phyloP scores from a whole-genome alignment of 2,113 vertebrate species.

The Mustela lutreola region DNA sequence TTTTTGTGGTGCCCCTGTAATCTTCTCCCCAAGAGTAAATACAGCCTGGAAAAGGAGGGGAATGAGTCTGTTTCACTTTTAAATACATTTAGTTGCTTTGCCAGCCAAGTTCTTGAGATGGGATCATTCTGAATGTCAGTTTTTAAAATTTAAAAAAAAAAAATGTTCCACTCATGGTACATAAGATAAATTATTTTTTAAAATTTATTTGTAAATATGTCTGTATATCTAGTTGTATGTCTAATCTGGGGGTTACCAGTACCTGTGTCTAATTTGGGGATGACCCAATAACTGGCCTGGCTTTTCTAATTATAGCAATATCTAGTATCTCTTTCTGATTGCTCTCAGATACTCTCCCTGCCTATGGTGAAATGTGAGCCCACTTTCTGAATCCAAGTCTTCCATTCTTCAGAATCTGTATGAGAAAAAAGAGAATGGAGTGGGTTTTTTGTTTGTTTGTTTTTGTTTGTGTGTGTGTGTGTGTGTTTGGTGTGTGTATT shows the following conservation, averaged over 20 bases:
- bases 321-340: neutral
- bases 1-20: neutral
- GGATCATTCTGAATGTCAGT: neutral
- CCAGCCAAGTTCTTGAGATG: slow-evolving; percentile 27
- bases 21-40: slow-evolving; percentile 58
- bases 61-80: slow-evolving; percentile 65
- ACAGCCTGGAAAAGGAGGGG: neutral
- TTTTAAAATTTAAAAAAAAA: neutral
- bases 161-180: neutral
- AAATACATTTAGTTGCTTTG: slow-evolving; percentile 49
- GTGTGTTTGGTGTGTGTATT: neutral
- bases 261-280: neutral
- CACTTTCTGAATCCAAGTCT: slow-evolving; percentile 36
- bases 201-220: neutral
- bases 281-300: neutral
- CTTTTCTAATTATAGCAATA: neutral
- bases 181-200: slow-evolving; percentile 28
- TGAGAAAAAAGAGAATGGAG: neutral
- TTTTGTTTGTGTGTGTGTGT: neutral
- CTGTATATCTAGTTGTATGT: neutral
- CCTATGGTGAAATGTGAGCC: neutral
- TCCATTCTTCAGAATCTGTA: neutral
- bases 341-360: neutral
- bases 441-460: neutral
- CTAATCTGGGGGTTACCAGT: neutral